A percentile compares a stretch with the other conserved stretches of the same genome.
phyloP scores from a whole-genome alignment of 1,140 invertebrate genomes.

The Drosophila arizonae region DNA sequence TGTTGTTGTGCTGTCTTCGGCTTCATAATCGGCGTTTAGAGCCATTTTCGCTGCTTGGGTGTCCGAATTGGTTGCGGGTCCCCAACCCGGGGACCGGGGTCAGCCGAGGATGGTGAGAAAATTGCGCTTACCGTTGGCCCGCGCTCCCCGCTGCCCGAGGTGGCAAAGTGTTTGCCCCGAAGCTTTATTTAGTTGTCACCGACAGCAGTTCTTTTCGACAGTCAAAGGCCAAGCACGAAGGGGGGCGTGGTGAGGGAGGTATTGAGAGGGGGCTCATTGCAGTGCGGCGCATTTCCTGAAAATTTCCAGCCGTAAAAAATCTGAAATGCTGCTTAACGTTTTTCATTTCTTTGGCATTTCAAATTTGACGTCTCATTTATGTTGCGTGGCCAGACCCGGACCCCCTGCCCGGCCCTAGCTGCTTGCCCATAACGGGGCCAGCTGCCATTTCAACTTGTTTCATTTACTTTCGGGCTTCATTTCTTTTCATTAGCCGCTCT shows the following conservation, averaged over 20 bases:
- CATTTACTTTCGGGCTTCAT: constrained; percentile 61
- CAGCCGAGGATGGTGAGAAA: constrained; percentile 55
- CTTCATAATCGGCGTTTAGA: constrained; percentile 64
- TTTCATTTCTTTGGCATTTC: constrained; percentile 63
- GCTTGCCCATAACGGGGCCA: constrained; percentile 17
- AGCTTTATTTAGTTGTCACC: constrained; percentile 51
- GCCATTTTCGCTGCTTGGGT: constrained; percentile 69
- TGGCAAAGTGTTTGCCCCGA: constrained; percentile 37
- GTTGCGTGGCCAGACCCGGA: constrained; percentile 31
- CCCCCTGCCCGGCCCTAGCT: neutral
- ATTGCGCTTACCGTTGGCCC: constrained; percentile 64
- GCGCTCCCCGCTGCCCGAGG: neutral
- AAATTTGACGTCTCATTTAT: constrained; percentile 56
- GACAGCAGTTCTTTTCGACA: constrained; percentile 13
- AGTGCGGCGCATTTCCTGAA: constrained; percentile 47
- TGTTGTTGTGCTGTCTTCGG: constrained; percentile 25
- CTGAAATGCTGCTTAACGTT: constrained; percentile 63
- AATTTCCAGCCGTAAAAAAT: constrained; percentile 58
- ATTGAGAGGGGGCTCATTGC: constrained; percentile 3
- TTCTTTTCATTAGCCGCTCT: constrained; percentile 74
- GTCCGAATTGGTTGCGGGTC: constrained; percentile 63
- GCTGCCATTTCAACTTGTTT: constrained; percentile 51
- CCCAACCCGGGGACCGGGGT: constrained; percentile 32
- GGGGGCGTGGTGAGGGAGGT: neutral
- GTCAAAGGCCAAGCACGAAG: neutral